Percentiles rank a stretch among this genome's conserved stretches.
Conservation (phyloP, 2,113 vertebrate species). For the Microcebus griseorufus region DNA sequence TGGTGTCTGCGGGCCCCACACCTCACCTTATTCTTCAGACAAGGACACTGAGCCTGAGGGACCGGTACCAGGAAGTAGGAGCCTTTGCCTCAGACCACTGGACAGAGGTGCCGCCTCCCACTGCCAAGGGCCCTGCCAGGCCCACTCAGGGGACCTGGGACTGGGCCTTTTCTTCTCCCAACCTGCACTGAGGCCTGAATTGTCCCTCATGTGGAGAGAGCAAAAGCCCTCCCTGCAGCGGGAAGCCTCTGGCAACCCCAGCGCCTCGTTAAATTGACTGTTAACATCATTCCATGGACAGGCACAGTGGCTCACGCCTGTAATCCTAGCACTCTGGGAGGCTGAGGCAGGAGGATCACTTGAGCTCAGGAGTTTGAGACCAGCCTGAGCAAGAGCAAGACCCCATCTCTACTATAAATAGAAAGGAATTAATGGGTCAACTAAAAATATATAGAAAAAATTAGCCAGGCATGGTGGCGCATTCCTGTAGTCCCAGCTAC, state of each 20-base stretch:
- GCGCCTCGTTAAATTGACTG: not conserved
- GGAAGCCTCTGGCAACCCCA: not conserved
- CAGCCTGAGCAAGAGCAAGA: too few relatives aligned
- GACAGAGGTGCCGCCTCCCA: not conserved
- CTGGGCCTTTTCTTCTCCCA: not conserved
- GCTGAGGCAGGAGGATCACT: too few relatives aligned
- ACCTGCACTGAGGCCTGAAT: not conserved
- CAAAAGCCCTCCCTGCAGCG: not conserved
- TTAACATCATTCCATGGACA: not conserved
- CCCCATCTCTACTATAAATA: too few relatives aligned
- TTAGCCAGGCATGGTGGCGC: too few relatives aligned
- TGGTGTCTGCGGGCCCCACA: not conserved
- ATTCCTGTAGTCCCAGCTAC: too few relatives aligned
- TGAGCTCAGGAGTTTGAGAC: too few relatives aligned
- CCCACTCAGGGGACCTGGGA: fast-evolving
- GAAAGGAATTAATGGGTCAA: too few relatives aligned
- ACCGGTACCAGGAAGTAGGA: not conserved
- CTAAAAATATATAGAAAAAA: too few relatives aligned
- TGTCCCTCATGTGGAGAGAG: not conserved
- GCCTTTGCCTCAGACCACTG: not conserved
- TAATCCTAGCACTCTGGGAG: too few relatives aligned
- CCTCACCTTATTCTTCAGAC: not conserved
- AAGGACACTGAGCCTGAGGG: not conserved
- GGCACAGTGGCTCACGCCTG: too few relatives aligned
- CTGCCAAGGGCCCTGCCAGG: too few relatives aligned